Percentiles rank a stretch among this genome's conserved stretches.
phyloP scores from a whole-genome alignment of 2,113 vertebrate species.

The Nipponia nippon region DNA sequence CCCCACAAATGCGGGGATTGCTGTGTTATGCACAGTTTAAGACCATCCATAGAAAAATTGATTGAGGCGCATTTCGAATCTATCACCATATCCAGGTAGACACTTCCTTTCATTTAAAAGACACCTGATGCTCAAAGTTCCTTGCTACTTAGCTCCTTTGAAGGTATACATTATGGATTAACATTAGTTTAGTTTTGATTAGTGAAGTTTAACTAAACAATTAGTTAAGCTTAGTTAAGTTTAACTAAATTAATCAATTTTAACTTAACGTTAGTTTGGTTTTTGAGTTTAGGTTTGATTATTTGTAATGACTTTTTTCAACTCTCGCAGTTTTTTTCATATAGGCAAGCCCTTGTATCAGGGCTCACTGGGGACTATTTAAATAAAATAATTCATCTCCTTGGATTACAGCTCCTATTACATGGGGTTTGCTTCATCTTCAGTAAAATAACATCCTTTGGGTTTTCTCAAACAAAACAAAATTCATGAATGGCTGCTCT shows the following conservation, averaged over 20 bases:
- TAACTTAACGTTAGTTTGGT: background rate
- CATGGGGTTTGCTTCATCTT: background rate
- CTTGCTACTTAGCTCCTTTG: background rate
- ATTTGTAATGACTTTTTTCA: background rate
- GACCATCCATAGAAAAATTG: background rate
- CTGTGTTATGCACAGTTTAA: background rate
- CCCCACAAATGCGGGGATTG: background rate
- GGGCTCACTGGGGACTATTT: background rate
- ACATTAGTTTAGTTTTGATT: background rate
- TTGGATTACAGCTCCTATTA: background rate
- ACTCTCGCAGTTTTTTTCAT: background rate
- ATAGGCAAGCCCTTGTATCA: background rate
- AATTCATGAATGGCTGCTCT: conserved; percentile 3
- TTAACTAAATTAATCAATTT: background rate
- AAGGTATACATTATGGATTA: fast-evolving
- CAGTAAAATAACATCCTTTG: background rate
- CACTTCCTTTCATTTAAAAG: background rate
- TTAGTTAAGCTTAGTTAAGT: background rate
- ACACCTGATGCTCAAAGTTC: background rate
- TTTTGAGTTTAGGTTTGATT: background rate
- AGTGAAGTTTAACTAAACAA: background rate
- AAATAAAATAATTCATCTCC: background rate
- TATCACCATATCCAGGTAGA: background rate
- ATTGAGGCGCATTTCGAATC: background rate
- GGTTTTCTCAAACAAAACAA: conserved; percentile 43